Evolutionary conservation across 1,140 invertebrate genomes (phyloP).

Genomic region (Drosophila rhopaloa): DNA sequence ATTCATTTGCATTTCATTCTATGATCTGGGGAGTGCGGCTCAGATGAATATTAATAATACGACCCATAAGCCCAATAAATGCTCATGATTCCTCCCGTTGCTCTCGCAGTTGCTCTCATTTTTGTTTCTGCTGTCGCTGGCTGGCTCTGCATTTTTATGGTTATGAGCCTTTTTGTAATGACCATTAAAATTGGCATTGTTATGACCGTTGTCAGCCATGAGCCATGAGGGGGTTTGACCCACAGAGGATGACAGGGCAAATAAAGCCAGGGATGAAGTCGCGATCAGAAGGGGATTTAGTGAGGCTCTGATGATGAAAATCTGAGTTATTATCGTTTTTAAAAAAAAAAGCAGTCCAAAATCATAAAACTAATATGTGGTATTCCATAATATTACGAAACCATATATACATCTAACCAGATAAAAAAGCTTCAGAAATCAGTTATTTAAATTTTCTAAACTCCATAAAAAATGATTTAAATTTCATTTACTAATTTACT

Average conservation of each 20-base stretch:
- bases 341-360: too few species aligned
- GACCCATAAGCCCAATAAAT: constrained; percentile 79
- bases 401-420: too few species aligned
- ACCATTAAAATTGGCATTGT: constrained; percentile 82
- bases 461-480: too few species aligned
- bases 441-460: too few species aligned
- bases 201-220: constrained; percentile 53
- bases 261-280: constrained; percentile 17
- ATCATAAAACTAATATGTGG: too few species aligned
- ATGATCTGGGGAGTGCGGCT: constrained; percentile 42
- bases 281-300: neutral
- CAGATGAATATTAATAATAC: constrained; percentile 77
- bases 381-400: too few species aligned
- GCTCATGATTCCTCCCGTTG: constrained; percentile 47
- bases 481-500: too few species aligned
- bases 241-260: constrained; percentile 40
- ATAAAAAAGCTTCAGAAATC: too few species aligned
- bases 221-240: constrained; percentile 45
- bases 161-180: constrained; percentile 74
- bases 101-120: constrained; percentile 20
- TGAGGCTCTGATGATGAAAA: too few species aligned
- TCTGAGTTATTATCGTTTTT: too few species aligned
- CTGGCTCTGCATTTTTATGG: constrained; percentile 68
- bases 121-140: constrained; percentile 26
- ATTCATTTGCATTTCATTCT: constrained; percentile 68